Conservation (phyloP, 2,888 invertebrate genomes). For the Ganaspis brasiliensis region DNA sequence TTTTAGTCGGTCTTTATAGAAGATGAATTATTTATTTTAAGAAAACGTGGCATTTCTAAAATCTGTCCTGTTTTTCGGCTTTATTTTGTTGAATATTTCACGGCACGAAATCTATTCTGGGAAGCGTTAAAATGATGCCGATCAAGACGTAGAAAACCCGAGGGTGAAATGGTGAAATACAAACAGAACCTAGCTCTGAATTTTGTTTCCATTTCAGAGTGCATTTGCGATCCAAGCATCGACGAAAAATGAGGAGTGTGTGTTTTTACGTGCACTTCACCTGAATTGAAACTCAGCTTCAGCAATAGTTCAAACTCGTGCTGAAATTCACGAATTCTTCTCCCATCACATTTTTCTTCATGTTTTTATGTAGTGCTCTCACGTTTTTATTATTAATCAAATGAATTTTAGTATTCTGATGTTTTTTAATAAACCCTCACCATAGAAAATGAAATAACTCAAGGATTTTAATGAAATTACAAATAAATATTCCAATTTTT, state of each 20-base stretch:
- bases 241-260: conserved; percentile 23
- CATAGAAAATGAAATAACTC: too few relatives aligned
- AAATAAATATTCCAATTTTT: too few relatives aligned
- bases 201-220: conserved; percentile 37
- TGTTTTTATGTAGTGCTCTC: not conserved
- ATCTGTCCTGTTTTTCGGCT: not conserved
- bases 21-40: conserved; percentile 14
- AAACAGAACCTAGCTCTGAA: conserved; percentile 21
- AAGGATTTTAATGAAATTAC: too few relatives aligned
- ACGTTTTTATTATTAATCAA: not conserved
- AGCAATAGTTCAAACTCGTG: not conserved
- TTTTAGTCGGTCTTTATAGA: not conserved
- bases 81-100: conserved; percentile 28
- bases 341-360: conserved; percentile 1
- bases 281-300: conserved; percentile 15
- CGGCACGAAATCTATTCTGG: conserved; percentile 7
- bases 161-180: conserved; percentile 31
- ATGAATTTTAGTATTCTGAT: too few relatives aligned
- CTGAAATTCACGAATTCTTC: not conserved
- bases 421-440: too few relatives aligned
- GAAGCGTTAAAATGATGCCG: conserved; percentile 22
- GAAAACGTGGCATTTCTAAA: not conserved
- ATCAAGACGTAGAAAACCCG: conserved; percentile 26
- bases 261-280: conserved; percentile 35
- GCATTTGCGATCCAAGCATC: conserved; percentile 24